Evolutionary conservation across 2,888 invertebrate genomes (phyloP).

Genomic region (Formica aserva): DNA sequence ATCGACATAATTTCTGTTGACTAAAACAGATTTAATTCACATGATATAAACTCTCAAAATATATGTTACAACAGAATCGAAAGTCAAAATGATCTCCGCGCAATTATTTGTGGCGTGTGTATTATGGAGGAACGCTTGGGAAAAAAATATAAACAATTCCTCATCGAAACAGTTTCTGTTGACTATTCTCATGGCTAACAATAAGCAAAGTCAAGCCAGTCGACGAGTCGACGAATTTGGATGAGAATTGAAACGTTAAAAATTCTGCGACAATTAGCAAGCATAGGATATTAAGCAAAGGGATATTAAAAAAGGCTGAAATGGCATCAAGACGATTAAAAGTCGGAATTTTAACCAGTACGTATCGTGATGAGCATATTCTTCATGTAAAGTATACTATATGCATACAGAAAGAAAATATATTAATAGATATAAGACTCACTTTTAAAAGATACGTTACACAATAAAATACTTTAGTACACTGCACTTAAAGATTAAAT

Average conservation of each 20-base stretch:
- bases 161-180: background rate
- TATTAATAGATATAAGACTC: too few species aligned
- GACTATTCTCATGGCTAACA: background rate
- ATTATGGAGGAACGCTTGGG: background rate
- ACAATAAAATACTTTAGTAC: background rate
- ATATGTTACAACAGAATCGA: background rate
- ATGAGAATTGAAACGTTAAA: background rate
- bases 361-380: background rate
- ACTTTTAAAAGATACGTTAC: background rate
- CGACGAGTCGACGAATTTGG: background rate
- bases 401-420: too few species aligned
- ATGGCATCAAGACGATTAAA: background rate
- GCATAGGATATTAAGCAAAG: too few species aligned
- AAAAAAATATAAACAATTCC: conserved; percentile 1
- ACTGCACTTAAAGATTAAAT: background rate
- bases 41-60: background rate
- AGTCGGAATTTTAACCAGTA: background rate
- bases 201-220: background rate
- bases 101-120: too few species aligned
- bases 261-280: background rate
- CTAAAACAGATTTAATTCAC: background rate
- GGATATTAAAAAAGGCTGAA: background rate
- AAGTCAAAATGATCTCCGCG: too few species aligned
- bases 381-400: background rate
- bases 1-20: background rate